Conservation (phyloP, 1,140 invertebrate species). For the Drosophila rhopaloa region DNA sequence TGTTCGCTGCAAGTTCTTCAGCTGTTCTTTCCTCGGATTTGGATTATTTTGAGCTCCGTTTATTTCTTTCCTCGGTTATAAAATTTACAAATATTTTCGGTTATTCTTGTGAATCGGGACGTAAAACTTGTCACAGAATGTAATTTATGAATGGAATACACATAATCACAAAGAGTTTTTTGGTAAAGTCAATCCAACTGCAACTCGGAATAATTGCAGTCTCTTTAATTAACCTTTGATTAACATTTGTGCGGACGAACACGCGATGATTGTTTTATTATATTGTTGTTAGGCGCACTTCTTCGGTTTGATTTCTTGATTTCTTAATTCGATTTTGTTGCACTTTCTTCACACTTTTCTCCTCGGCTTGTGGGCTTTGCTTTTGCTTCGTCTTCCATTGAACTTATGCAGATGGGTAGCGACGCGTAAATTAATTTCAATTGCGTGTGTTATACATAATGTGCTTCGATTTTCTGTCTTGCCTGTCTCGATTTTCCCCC, state of each 20-base stretch:
- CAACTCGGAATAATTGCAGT: slow-evolving; percentile 8
- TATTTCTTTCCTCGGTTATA: background rate
- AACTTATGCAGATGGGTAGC: slow-evolving; percentile 74
- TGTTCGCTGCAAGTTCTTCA: slow-evolving; percentile 29
- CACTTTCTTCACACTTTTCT: slow-evolving; percentile 48
- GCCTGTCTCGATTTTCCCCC: slow-evolving; percentile 3
- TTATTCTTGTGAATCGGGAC: slow-evolving; percentile 14
- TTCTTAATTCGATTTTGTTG: slow-evolving; percentile 30
- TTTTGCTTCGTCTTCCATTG: slow-evolving; percentile 60
- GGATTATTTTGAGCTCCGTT: background rate
- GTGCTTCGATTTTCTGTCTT: slow-evolving; percentile 49
- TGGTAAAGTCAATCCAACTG: background rate
- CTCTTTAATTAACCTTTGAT: slow-evolving; percentile 31
- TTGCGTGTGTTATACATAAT: slow-evolving; percentile 64
- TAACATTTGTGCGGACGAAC: slow-evolving; percentile 17
- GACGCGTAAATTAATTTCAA: slow-evolving; percentile 75
- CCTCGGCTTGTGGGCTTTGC: background rate
- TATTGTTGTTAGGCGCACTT: slow-evolving; percentile 15
- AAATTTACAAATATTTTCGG: background rate
- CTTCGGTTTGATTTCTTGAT: slow-evolving; percentile 11
- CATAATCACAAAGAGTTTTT: slow-evolving; percentile 9
- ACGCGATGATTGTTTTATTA: slow-evolving; percentile 31
- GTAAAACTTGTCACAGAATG: slow-evolving; percentile 27
- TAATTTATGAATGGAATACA: slow-evolving; percentile 60
- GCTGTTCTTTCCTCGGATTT: slow-evolving; percentile 3